Evolutionary conservation across 2,888 invertebrate species (phyloP), one percentile per base, ranked within the genome.

Genomic region (Pandemis corylana): DNA sequence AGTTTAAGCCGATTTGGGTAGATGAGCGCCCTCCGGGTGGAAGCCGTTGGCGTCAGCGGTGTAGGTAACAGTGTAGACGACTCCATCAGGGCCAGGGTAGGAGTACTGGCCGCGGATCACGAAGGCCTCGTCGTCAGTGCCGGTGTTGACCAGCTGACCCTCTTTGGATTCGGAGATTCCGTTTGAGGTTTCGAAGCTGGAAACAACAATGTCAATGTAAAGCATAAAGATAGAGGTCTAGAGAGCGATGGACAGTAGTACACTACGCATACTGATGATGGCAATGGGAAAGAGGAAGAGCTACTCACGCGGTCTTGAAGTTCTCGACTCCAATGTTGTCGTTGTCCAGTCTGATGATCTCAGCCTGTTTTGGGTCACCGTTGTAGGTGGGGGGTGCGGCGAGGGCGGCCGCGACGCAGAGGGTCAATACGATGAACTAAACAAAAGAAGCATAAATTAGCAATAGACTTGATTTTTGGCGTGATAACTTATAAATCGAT

Each of bases 41-140:
- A 92, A 96, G 12, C 96, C 96, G 76, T 87, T 83, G 84, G 95
- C 92, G 87, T 95, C 89, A 75, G 96, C 95, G 71, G 87, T 74
- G 91, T 95, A 96, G 62, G 69, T 84, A 64, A 95, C 88, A 20
- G 84, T 77, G 90, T 95, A 95, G 68, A 82, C 73, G 42, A 89
- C 81, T 46, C 95, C 95, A 76, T 95, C 95, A 53, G 85, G 81
- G 5, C 87, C 95, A 72, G 81, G 44, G 91, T 95, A 95, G 7
- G 89, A 83, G 92, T 76, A 95, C 69, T 80, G 78, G 5, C 96
- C 96, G n/a, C 89, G 88, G 64, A 95, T 95, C 5, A 84, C 88
- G 0, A 94, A 28, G 12, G 89, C 89, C 77, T 95, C 94, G 77
- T 91, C 86, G 7, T 95, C 93, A 0, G 91, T 80, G 2, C 95